Percentiles rank a stretch among this genome's conserved stretches.
phyloP scores from a whole-genome alignment of 1,140 invertebrate species.

The Drosophila seguyi region DNA sequence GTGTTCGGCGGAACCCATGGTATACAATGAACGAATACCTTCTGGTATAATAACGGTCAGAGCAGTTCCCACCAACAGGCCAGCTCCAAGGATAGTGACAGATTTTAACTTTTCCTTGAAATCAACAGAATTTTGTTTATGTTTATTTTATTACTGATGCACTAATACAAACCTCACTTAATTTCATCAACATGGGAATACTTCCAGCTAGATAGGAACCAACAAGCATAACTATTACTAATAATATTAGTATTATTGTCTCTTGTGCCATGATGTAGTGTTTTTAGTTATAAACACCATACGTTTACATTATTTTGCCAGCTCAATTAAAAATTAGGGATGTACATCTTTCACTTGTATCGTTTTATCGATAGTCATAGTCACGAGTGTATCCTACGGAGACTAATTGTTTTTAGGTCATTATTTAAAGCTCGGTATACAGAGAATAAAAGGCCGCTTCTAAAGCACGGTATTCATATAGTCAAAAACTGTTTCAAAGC shows the following conservation, averaged over 20 bases:
- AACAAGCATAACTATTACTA: conserved; percentile 96
- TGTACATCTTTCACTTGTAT: neutral
- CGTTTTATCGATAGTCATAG: neutral
- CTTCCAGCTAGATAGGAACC: conserved; percentile 97
- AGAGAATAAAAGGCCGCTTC: no score
- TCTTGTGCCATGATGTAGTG: conserved; percentile 87
- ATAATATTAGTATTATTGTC: conserved; percentile 91
- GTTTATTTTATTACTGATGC: neutral
- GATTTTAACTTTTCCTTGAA: conserved; percentile 95
- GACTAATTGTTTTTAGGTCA: no score
- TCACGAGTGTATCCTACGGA: neutral
- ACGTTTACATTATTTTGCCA: conserved; percentile 59
- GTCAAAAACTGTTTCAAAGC: no score
- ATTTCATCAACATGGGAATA: conserved; percentile 95
- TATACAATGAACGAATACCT: conserved; percentile 94
- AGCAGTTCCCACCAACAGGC: conserved; percentile 98
- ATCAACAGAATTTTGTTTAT: conserved; percentile 15
- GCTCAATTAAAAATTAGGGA: conserved; percentile 44
- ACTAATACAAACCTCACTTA: conserved; percentile 91
- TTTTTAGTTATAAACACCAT: conserved; percentile 10
- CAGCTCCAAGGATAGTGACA: conserved; percentile 97
- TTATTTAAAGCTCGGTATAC: no score
- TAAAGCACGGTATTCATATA: no score
- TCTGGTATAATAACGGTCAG: conserved; percentile 99
- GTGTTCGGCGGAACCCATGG: conserved; percentile 24